Base-by-base conservation (phyloP, 2,888 invertebrate species). In the Strigamia crassipes region DNA sequence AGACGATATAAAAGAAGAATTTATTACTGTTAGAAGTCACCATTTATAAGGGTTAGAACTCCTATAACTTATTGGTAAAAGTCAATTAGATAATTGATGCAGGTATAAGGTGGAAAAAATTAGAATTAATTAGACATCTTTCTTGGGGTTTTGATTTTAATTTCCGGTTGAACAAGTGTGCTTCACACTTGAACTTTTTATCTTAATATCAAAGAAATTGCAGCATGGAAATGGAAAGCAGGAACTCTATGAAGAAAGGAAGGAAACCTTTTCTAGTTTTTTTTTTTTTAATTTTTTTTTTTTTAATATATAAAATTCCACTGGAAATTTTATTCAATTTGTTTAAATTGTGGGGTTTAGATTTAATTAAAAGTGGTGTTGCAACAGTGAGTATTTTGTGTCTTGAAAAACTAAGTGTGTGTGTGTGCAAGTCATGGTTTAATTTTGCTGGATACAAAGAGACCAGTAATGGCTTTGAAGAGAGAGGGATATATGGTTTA, bases 101-200 rank as follows among this genome's bases (percentile, higher is more conserved):
- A 51, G 18, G 51, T 51, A n/a, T n/a, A 18, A 27, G 5, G 18
- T 6, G 46, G 15, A 46, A n/a, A 4, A 73, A 73, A 73, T 73
- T 10, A 12, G 66, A 13, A 27, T 73, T 31, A 73, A 73, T 73
- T 73, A 15, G 27, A 31, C 23, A 73, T 73, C 5, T 31, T 73
- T 73, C 73, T 18, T 21, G 12, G 21, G 73, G 23, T 15, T 73
- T 73, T 73, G 31, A 73, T 23, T 73, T 38, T 15, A 23, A 73
- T 73, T 73, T 73, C 73, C 73, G 12, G 73, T 73, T 13, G 3
- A n/a, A 73, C 3, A 27, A n/a, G 73, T 73, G 56, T 18, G 18
- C 56, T 56, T 73, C 73, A 73, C 73, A 73, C 15, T 73, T 73
- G 73, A 23, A 73, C 73, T 73, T 73, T 56, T 73, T 31, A 27